Evolutionary conservation across 2,888 invertebrate species (phyloP).

Genomic region (Cantharis rustica): DNA sequence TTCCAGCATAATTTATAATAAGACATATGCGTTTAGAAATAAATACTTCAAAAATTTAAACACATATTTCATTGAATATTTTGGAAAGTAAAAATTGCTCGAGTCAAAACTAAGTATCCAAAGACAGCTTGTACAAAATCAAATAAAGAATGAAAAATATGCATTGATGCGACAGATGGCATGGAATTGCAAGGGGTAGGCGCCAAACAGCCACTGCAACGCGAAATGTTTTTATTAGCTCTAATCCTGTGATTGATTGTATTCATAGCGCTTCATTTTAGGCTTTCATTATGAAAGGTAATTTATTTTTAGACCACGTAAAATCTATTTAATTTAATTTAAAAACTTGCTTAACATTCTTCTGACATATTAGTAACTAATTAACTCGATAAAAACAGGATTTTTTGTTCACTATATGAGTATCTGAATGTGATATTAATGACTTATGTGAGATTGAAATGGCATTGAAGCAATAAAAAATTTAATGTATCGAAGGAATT

Average conservation of each 20-base stretch:
- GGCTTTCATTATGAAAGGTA: slow-evolving; percentile 33
- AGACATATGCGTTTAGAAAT: slow-evolving; percentile 24
- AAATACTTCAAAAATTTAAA: neutral
- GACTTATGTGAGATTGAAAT: neutral
- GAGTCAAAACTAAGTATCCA: slow-evolving; percentile 24
- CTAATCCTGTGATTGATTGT: slow-evolving; percentile 58
- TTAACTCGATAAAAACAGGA: neutral
- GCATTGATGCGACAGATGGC: slow-evolving; percentile 52
- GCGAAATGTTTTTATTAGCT: slow-evolving; percentile 58
- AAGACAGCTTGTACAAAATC: slow-evolving; percentile 37
- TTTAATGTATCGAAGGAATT: neutral
- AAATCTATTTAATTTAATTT: slow-evolving; percentile 14
- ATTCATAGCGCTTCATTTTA: slow-evolving; percentile 41
- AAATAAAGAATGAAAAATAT: slow-evolving; percentile 56
- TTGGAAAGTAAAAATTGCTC: slow-evolving; percentile 22
- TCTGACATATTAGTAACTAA: neutral
- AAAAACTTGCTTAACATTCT: neutral
- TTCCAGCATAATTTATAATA: slow-evolving; percentile 35
- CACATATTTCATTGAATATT: neutral
- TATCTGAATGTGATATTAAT: neutral
- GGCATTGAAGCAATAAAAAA: neutral
- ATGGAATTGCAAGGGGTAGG: slow-evolving; percentile 51
- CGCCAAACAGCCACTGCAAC: slow-evolving; percentile 50
- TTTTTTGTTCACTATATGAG: neutral
- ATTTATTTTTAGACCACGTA: slow-evolving; percentile 30